Conservation (phyloP, 2,797 vertebrate species). For the Enteromius thamalakanensis region DNA sequence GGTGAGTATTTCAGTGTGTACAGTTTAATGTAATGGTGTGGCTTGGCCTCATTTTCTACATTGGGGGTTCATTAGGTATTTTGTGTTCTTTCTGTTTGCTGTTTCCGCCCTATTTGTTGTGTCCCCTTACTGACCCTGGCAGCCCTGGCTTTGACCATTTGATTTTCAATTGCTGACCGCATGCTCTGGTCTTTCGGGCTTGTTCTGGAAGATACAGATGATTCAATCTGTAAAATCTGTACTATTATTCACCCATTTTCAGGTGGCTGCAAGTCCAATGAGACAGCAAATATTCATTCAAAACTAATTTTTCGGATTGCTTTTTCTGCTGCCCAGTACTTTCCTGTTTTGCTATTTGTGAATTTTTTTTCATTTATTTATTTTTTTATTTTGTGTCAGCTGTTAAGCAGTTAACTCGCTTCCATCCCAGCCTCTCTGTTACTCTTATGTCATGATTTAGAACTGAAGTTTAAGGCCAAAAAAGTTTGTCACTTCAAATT, state of each 20-base stretch:
- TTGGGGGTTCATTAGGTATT: conserved; percentile 78
- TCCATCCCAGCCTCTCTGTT: not conserved
- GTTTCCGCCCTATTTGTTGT: conserved; percentile 43
- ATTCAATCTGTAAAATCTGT: conserved; percentile 10
- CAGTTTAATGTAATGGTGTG: conserved; percentile 65
- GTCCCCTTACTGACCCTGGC: conserved; percentile 45
- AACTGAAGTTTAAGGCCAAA: not conserved
- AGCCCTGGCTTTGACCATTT: conserved; percentile 57
- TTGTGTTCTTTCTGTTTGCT: conserved; percentile 57
- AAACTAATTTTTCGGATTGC: not conserved
- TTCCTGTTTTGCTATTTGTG: conserved; percentile 21
- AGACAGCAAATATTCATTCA: not conserved
- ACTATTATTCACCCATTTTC: conserved; percentile 47
- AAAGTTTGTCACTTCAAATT: not conserved
- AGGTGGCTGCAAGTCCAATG: not conserved
- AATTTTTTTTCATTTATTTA: not conserved
- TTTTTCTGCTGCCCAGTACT: conserved; percentile 8
- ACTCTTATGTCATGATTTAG: not conserved
- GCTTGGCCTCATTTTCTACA: conserved; percentile 72
- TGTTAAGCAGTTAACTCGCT: not conserved
- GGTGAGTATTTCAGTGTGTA: conserved; percentile 87
- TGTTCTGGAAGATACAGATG: conserved; percentile 54
- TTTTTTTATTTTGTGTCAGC: not conserved
- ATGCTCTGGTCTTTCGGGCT: conserved; percentile 52
- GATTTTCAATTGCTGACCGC: conserved; percentile 42